Evolutionary conservation across 2,888 invertebrate genomes (phyloP).

Genomic region (Priapulus caudatus): DNA sequence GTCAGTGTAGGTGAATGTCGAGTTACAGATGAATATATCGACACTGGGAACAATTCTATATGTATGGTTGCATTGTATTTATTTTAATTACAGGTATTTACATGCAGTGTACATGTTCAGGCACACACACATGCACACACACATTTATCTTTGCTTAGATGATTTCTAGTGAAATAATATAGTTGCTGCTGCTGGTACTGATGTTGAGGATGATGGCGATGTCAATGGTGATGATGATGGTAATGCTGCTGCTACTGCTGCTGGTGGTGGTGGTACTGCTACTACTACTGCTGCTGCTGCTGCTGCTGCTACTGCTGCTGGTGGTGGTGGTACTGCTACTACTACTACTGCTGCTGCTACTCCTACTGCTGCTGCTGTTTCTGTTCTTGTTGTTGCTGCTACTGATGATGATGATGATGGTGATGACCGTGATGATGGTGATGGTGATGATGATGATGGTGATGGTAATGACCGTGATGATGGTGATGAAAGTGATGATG

Average conservation of each 20-base stretch:
- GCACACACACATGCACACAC: no score
- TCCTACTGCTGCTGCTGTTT: no score
- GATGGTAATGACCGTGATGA: conserved; percentile 16
- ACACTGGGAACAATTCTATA: no score
- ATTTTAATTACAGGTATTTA: no score
- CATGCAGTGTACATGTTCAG: no score
- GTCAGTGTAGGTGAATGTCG: no score
- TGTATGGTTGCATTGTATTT: no score
- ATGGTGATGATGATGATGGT: conserved; percentile 20
- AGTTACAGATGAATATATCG: no score
- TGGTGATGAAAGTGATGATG: conserved; percentile 1
- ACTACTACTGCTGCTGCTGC: background rate
- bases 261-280: background rate
- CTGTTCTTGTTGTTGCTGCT: no score
- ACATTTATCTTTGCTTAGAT: no score
- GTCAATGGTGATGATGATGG: conserved; percentile 1
- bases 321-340: conserved; percentile 14
- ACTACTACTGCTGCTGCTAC: conserved; percentile 13
- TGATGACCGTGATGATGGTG: conserved; percentile 16
- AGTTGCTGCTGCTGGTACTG: background rate
- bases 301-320: background rate
- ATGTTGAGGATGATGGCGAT: background rate
- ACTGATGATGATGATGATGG: conserved; percentile 10
- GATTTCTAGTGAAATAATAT: background rate
- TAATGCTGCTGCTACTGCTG: background rate